phyloP scores from a whole-genome alignment of 92 coral and sea anemone genomes.

The Bergia sp. region DNA sequence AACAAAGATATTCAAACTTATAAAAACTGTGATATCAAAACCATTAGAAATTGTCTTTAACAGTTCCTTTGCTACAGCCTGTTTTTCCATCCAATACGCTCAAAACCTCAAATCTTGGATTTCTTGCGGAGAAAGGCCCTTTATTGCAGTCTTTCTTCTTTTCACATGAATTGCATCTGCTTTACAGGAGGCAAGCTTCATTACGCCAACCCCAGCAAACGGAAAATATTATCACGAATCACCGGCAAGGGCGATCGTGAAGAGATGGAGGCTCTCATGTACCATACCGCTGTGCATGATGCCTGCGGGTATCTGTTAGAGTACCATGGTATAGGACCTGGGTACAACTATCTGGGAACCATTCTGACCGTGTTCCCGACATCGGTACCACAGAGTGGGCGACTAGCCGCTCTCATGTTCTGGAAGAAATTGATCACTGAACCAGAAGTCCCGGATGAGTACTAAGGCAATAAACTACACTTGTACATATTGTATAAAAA shows the following conservation, averaged over 20 bases:
- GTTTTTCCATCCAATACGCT: background rate
- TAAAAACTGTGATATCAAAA: too few relatives aligned
- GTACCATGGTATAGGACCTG: slow-evolving; percentile 86
- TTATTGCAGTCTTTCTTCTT: too few relatives aligned
- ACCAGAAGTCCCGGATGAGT: slow-evolving; percentile 81
- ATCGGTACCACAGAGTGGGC: slow-evolving; percentile 88
- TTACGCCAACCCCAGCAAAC: slow-evolving; percentile 47
- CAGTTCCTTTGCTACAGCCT: too few relatives aligned
- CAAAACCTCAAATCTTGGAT: background rate
- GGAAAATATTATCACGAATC: slow-evolving; percentile 68
- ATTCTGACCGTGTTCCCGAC: slow-evolving; percentile 84
- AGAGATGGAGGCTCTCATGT: slow-evolving; percentile 76
- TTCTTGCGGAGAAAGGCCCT: background rate
- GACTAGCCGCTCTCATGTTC: slow-evolving; percentile 85
- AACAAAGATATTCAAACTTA: too few relatives aligned
- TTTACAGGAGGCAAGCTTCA: slow-evolving; percentile 64
- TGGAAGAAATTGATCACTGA: slow-evolving; percentile 87
- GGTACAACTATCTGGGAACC: slow-evolving; percentile 94
- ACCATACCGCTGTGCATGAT: slow-evolving; percentile 92
- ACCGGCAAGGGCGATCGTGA: slow-evolving; percentile 67
- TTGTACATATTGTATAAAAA: background rate
- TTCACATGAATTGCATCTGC: background rate
- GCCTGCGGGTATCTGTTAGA: slow-evolving; percentile 88
- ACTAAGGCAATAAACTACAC: slow-evolving; percentile 25
- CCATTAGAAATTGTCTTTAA: too few relatives aligned